phyloP scores from a whole-genome alignment of 1,140 invertebrate genomes.

The Penaeus japonicus region DNA sequence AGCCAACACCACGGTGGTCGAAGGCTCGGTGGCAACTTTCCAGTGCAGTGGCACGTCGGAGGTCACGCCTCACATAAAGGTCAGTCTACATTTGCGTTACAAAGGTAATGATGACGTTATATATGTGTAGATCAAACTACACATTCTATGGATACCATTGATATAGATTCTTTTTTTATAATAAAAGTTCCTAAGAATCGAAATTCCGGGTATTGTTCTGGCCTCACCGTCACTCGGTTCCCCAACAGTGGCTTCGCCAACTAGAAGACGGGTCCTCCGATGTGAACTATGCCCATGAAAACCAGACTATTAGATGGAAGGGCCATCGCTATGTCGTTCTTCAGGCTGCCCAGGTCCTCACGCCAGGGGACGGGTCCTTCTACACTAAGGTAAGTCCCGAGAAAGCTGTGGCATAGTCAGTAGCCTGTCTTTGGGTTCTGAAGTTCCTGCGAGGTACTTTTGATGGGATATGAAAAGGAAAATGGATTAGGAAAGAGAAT shows the following conservation, averaged over 20 bases:
- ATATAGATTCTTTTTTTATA: too few species aligned
- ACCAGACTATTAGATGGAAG: conserved; percentile 43
- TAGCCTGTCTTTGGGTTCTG: too few species aligned
- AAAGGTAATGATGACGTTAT: too few species aligned
- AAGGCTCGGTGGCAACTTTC: conserved; percentile 17
- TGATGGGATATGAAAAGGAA: too few species aligned
- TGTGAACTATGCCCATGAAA: conserved; percentile 36
- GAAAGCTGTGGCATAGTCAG: neutral
- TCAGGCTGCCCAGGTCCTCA: conserved; percentile 43
- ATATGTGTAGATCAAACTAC: too few species aligned
- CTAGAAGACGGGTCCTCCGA: conserved; percentile 33
- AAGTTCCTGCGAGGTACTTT: neutral
- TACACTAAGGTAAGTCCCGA: conserved; percentile 28
- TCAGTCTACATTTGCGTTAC: neutral
- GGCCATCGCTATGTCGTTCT: conserved; percentile 46
- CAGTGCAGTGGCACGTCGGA: conserved; percentile 45
- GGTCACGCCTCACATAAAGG: conserved; percentile 37
- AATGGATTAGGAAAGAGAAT: too few species aligned
- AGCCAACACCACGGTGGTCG: conserved; percentile 29
- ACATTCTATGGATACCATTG: too few species aligned
- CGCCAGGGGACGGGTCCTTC: conserved; percentile 38
- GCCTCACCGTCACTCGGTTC: neutral
- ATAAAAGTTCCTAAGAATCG: too few species aligned
- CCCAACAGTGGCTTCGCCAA: conserved; percentile 37
- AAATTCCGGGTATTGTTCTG: too few species aligned